Evolutionary conservation across 2,888 invertebrate species (phyloP).

Genomic region (Dasysyrphus albostriatus): DNA sequence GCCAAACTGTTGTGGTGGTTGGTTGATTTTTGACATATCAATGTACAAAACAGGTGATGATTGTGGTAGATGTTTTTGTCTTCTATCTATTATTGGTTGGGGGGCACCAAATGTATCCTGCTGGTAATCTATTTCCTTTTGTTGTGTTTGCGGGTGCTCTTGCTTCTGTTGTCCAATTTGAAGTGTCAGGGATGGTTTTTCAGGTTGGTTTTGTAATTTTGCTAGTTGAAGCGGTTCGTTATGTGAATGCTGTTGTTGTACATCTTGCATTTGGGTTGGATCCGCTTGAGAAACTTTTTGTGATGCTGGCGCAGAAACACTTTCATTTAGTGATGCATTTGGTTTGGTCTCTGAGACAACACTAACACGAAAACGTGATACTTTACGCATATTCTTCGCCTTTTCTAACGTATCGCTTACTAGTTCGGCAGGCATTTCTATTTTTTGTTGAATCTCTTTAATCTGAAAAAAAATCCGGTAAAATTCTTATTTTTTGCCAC

Average conservation of each 20-base stretch:
- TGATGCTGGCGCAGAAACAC: slow-evolving; percentile 59
- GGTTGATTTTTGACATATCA: slow-evolving; percentile 52
- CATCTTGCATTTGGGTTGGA: slow-evolving; percentile 9
- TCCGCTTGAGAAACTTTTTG: slow-evolving; percentile 61
- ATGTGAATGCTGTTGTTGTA: slow-evolving; percentile 32
- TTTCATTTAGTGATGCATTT: slow-evolving; percentile 43
- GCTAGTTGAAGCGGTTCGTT: background rate
- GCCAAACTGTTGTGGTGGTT: slow-evolving; percentile 49
- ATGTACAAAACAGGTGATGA: slow-evolving; percentile 76
- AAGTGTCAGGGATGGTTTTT: slow-evolving; percentile 40
- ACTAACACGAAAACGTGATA: slow-evolving; percentile 70
- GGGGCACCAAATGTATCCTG: slow-evolving; percentile 19
- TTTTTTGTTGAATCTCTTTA: slow-evolving; percentile 75
- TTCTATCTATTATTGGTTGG: slow-evolving; percentile 17
- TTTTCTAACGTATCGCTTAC: slow-evolving; percentile 21
- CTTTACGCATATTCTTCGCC: slow-evolving; percentile 43
- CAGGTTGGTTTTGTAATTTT: slow-evolving; percentile 46
- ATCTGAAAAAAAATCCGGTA: slow-evolving; percentile 51
- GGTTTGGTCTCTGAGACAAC: slow-evolving; percentile 61
- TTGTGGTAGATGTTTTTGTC: slow-evolving; percentile 66
- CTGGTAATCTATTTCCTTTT: slow-evolving; percentile 40
- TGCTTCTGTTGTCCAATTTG: slow-evolving; percentile 46
- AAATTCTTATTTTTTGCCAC: background rate
- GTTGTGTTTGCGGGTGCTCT: slow-evolving; percentile 31
- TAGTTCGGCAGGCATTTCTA: slow-evolving; percentile 29